Evolutionary conservation across 2,113 vertebrate genomes (phyloP), one percentile per base, ranked within the genome.

Genomic region (Gavia stellata): DNA sequence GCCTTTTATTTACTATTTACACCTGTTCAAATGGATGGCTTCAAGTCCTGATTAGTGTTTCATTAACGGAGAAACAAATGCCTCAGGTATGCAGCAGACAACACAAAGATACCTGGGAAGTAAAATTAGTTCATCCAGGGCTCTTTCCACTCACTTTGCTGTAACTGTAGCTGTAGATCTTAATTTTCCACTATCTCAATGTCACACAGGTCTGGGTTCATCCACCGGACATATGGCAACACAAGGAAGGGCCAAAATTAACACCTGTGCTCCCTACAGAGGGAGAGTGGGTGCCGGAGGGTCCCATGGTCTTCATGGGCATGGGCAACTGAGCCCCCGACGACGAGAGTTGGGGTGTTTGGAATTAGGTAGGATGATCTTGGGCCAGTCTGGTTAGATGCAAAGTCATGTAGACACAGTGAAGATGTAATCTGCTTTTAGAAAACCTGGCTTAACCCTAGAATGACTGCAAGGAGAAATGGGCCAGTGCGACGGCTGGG

Each of bases 231-330:
- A 4, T 16, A 18, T 1, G 6, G 28, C 21, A 81, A 3, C 4
- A 28, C 9, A 47, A 49, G 17, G 55, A 49, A 18, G 17, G 71
- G 19, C 15, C 5, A 4, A 34, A 71, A 31, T 29, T 29, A 63
- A 29, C 25, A 33, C 38, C 42, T 4, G 13, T 34, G 65, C 50
- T 79, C 16, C 28, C 40, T 45, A 3, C 2, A 11, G 86, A 63
- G 33, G 40, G 17, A 7, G 8, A 29, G 42, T 0, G n/a, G 5
- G 15, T 5, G 17, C 28, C 3, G 3, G 36, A 31, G n/a, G 5
- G 12, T 40, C 5, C 44, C 36, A 7, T 10, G 15, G 21, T 31
- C 62, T 29, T 31, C 28, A 7, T 1, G 18, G 62, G 16, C 50
- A 29, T 2, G 5, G 33, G 18, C 16, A 44, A 14, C 45, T 20